A percentile compares a stretch with the other conserved stretches of the same genome.
These are phyloP conservation scores for Metridium senile DNA, from an alignment of 92 coral and sea anemone species.

Conservation along the genomic window DNA sequence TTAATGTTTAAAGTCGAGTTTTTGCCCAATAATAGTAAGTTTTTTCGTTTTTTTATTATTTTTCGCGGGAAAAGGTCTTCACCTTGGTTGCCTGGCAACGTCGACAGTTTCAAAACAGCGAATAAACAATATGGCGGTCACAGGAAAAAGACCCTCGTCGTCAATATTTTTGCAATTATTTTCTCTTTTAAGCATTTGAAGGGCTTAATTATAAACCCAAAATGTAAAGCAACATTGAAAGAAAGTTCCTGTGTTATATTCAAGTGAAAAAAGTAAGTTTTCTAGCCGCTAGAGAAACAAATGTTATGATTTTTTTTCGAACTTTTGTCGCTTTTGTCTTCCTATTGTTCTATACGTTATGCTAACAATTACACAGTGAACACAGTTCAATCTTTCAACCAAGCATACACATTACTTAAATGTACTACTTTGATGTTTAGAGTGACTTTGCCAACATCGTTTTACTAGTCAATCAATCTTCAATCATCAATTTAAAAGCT, in stretches of 20 bases:
- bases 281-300: background rate
- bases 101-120: background rate
- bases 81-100: background rate
- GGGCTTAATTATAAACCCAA: background rate
- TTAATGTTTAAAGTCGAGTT: background rate
- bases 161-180: background rate
- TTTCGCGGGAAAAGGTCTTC: background rate
- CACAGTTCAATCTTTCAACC: background rate
- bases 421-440: too few species aligned
- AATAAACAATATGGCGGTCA: conserved; percentile 1
- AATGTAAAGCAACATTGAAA: background rate
- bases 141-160: background rate
- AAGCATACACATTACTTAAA: too few species aligned
- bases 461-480: too few species aligned
- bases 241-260: background rate
- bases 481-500: too few species aligned
- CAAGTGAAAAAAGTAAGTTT: background rate
- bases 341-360: background rate
- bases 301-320: background rate
- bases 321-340: background rate
- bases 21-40: background rate
- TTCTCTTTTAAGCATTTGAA: background rate
- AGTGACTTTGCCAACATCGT: too few species aligned
- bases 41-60: background rate
- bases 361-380: background rate